Evolutionary conservation across 1,140 invertebrate genomes (phyloP), one percentile per base, ranked within the genome.

Genomic region (Vanessa atalanta): DNA sequence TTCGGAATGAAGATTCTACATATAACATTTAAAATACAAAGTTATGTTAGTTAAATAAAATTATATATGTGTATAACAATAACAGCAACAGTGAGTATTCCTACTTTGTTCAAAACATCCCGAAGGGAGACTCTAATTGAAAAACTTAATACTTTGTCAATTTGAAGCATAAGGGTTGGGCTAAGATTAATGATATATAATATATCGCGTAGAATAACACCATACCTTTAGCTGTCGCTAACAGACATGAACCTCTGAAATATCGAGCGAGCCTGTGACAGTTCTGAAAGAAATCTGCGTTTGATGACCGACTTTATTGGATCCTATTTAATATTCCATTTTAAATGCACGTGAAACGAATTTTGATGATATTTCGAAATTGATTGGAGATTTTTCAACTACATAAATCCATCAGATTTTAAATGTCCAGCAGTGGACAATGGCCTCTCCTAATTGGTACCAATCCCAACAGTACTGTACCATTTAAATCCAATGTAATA

Each of bases 281-380:
- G 67, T 60, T 47, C 70, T 61, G 57, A 63, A 76, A 68, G 74
- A 76, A 71, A 76, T 76, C 74, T 76, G 74, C 69, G 64, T 68
- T 71, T 76, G 74, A 76, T 76, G 69, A 55, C 69, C 47, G 57
- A 63, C 72, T 73, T 63, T 76, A 71, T 76, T 71, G 47, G 65
- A 67, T 63, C 31, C 47, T 20, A 13, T 48, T 65, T 47, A 48
- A 65, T 65, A 47, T 20, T 47, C 26, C 43, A 15, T 65, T 65
- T 14, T 61, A 37, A 60, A 55, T n/a, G 6, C 13, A 20, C 11
- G 53, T 55, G 9, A 53, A 60, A 60, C 26, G 63, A 47, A 48
- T 20, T 65, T 48, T 47, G 53, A 57, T 57, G 20, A 26, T 57
- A 57, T 11, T 57, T 23, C 20, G 16, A 57, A 57, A 16, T 16